A percentile compares a stretch with the other conserved stretches of the same genome.
Evolutionary conservation across 1,140 invertebrate species (phyloP).

Genomic region (Caerostris extrusa): DNA sequence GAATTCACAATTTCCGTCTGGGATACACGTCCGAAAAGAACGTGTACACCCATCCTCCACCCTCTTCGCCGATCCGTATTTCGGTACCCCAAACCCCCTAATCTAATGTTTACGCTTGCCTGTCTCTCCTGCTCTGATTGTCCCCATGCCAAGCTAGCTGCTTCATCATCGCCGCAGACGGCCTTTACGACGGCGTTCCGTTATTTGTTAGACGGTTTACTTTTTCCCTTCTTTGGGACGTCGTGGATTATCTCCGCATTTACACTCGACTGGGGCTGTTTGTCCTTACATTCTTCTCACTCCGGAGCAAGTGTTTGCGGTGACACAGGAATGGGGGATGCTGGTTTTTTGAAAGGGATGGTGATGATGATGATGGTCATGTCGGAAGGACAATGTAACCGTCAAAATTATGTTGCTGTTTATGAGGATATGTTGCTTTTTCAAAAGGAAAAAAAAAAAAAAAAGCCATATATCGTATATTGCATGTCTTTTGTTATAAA

Average conservation of each 20-base stretch:
- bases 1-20: constrained; percentile 54
- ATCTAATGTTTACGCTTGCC: constrained; percentile 67
- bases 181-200: constrained; percentile 34
- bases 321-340: background rate
- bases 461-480: no score
- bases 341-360: background rate
- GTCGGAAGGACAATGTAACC: background rate
- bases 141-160: constrained; percentile 15
- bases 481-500: no score
- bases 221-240: background rate
- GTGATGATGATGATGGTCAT: background rate
- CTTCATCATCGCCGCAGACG: constrained; percentile 56
- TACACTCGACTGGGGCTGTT: constrained; percentile 21
- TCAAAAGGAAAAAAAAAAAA: no score
- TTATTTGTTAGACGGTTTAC: constrained; percentile 44
- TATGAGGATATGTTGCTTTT: background rate
- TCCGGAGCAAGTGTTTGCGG: constrained; percentile 14
- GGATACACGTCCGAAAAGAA: background rate
- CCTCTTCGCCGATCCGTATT: background rate
- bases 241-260: constrained; percentile 27
- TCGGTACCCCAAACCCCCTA: constrained; percentile 3
- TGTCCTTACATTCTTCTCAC: constrained; percentile 35
- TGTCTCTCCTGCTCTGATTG: constrained; percentile 54
- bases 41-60: background rate
- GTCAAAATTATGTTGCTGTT: background rate